These are phyloP conservation scores for Sitta europaea DNA, from an alignment of 2,113 vertebrate species.

Conservation along the genomic window DNA sequence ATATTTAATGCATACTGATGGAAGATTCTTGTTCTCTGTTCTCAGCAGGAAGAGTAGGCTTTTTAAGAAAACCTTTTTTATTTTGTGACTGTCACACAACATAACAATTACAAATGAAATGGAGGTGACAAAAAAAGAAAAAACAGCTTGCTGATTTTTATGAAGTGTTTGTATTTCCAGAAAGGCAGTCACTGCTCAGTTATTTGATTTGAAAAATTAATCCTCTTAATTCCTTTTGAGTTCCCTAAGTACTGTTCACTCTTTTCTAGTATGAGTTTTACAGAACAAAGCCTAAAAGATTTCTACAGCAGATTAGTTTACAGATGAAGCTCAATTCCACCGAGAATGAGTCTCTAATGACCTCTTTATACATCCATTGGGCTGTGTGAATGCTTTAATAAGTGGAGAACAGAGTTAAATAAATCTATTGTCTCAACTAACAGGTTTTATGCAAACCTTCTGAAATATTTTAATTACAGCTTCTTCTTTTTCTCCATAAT, in stretches of 20 bases:
- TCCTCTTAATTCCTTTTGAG: constrained; percentile 59
- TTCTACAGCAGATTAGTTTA: constrained; percentile 60
- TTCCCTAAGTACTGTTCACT: constrained; percentile 51
- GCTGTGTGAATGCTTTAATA: constrained; percentile 59
- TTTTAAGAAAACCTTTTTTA: constrained; percentile 60
- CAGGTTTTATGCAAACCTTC: constrained; percentile 69
- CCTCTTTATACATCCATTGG: constrained; percentile 58
- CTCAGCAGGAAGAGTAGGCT: constrained; percentile 40
- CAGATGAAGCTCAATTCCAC: constrained; percentile 49
- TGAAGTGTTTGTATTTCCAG: constrained; percentile 38
- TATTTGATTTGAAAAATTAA: constrained; percentile 69
- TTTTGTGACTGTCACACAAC: constrained; percentile 54
- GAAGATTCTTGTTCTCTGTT: constrained; percentile 58
- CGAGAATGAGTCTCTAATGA: constrained; percentile 66
- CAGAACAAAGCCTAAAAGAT: constrained; percentile 67
- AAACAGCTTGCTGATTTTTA: constrained; percentile 35
- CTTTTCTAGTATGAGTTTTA: constrained; percentile 41
- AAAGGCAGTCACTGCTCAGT: constrained; percentile 25
- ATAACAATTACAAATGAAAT: constrained; percentile 64
- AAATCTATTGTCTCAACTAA: constrained; percentile 66
- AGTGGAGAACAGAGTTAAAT: constrained; percentile 66
- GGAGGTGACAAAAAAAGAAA: constrained; percentile 33
- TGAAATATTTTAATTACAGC: constrained; percentile 74
- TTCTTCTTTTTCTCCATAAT: constrained; percentile 70
- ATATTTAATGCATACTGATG: constrained; percentile 57